Evolutionary conservation across 2,113 vertebrate genomes (phyloP).

Genomic region (Triplophysa rosa): DNA sequence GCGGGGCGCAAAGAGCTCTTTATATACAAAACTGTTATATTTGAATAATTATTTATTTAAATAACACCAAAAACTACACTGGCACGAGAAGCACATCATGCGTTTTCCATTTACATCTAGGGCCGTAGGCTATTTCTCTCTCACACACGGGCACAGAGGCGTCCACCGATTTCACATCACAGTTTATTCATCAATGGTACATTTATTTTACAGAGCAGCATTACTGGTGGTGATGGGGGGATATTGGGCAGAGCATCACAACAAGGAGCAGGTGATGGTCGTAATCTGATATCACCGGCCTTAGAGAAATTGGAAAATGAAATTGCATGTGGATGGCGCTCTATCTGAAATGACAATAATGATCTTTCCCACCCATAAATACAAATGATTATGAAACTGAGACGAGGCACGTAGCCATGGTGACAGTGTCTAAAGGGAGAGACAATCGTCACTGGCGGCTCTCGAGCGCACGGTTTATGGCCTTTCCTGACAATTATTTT

Average conservation of each 20-base stretch:
- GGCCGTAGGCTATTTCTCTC: neutral
- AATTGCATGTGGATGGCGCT: constrained; percentile 34
- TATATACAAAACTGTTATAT: neutral
- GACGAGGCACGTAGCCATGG: constrained; percentile 39
- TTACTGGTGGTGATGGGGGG: constrained; percentile 11
- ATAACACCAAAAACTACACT: neutral
- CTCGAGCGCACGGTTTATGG: constrained; percentile 40
- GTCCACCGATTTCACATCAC: neutral
- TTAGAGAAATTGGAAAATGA: constrained; percentile 29
- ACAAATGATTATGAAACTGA: constrained; percentile 39
- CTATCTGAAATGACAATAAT: constrained; percentile 35
- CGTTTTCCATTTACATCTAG: neutral
- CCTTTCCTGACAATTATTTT: constrained; percentile 41
- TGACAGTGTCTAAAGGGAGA: constrained; percentile 39
- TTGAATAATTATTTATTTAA: neutral
- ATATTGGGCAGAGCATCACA: constrained; percentile 21
- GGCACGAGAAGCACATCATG: neutral
- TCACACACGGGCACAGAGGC: neutral
- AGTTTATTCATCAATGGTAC: constrained; percentile 13
- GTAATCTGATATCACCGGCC: constrained; percentile 13
- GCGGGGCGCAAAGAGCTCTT: neutral
- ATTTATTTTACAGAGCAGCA: neutral
- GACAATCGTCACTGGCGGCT: constrained; percentile 19
- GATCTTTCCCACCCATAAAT: constrained; percentile 43
- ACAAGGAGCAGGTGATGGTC: constrained; percentile 9